Conservation (phyloP, 2,797 vertebrate genomes). For the Neopelma chrysocephalum region DNA sequence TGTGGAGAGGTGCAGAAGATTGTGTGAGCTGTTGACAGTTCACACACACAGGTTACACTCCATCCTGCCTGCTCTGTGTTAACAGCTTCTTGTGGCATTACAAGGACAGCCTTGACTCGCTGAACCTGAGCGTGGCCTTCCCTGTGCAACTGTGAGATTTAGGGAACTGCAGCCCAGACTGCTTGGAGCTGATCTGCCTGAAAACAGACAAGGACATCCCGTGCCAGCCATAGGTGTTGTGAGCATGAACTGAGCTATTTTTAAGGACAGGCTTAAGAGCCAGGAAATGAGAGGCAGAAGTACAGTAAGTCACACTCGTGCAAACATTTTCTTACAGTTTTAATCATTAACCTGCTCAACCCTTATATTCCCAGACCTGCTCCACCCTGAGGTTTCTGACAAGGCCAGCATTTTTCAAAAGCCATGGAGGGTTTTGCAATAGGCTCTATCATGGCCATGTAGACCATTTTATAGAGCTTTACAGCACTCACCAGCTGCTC, state of each 20-base stretch:
- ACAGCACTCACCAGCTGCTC: background rate
- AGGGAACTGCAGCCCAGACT: background rate
- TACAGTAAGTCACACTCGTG: background rate
- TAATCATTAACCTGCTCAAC: conserved; percentile 14
- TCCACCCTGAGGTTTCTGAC: conserved; percentile 20
- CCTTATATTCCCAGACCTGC: background rate
- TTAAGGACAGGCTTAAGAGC: background rate
- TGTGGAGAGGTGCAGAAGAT: background rate
- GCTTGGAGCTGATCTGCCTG: background rate
- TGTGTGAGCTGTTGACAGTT: background rate
- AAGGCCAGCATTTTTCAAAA: conserved; percentile 7
- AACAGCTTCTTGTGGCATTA: background rate
- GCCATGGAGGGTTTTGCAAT: background rate
- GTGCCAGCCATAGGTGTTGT: background rate
- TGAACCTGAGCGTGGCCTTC: background rate
- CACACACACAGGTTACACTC: background rate
- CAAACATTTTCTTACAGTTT: conserved; percentile 5
- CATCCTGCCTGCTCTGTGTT: background rate
- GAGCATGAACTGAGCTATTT: background rate
- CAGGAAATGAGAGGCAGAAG: background rate
- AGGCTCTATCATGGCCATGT: background rate
- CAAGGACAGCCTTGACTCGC: background rate
- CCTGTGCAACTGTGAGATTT: background rate
- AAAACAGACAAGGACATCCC: background rate
- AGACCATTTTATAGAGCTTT: background rate